Percentiles rank a stretch among this genome's conserved stretches.
phyloP scores from a whole-genome alignment of 2,888 invertebrate genomes.

The Eupithecia subumbrata region DNA sequence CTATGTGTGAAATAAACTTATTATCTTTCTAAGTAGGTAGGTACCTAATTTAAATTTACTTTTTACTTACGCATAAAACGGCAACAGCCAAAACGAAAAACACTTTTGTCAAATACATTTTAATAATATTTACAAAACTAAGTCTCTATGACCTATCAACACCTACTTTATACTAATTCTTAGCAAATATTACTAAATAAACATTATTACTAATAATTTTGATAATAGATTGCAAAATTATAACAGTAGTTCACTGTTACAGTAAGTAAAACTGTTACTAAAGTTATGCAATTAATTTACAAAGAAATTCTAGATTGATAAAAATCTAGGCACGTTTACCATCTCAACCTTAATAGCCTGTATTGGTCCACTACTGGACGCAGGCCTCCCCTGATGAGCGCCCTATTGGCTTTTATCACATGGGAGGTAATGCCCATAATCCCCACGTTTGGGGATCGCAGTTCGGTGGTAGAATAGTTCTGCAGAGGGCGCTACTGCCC shows the following conservation, averaged over 20 bases:
- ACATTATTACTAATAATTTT: slow-evolving; percentile 23
- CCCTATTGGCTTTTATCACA: too few relatives aligned
- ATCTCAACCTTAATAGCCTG: too few relatives aligned
- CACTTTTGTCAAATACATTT: slow-evolving; percentile 30
- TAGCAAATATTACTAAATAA: slow-evolving; percentile 14
- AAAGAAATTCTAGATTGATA: not conserved
- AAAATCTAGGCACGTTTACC: too few relatives aligned
- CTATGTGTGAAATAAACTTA: not conserved
- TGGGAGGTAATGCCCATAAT: too few relatives aligned
- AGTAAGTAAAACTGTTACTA: not conserved
- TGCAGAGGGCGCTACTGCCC: too few relatives aligned
- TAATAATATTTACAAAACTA: slow-evolving; percentile 7
- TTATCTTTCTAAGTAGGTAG: not conserved
- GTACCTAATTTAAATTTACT: not conserved
- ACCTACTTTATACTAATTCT: slow-evolving; percentile 33
- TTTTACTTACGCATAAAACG: slow-evolving; percentile 33
- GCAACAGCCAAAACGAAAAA: slow-evolving; percentile 26
- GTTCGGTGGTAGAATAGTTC: too few relatives aligned
- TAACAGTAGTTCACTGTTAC: slow-evolving; percentile 13
- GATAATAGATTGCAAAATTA: slow-evolving; percentile 22
- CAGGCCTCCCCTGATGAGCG: too few relatives aligned
- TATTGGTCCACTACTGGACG: too few relatives aligned
- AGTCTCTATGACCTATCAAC: not conserved
- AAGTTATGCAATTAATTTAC: not conserved
- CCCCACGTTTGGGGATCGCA: too few relatives aligned